Base-by-base conservation (phyloP, 1,140 invertebrate species). In the Caerostris darwini region DNA sequence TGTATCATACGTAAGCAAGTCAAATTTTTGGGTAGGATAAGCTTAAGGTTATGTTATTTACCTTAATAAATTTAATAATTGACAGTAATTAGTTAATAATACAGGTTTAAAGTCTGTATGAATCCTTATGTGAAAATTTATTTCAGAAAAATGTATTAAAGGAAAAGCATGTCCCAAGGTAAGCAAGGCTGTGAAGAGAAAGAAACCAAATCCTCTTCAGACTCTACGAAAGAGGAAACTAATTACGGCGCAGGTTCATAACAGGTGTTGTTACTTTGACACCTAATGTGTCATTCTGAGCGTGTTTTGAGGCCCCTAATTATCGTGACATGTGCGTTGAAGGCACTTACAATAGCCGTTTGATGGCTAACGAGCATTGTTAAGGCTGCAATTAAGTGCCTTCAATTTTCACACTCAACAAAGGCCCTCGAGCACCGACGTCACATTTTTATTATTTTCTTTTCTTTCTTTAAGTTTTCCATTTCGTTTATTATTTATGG, bases 281-380 rank as follows among this genome's bases (percentile, higher is more conserved):
- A 94, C 92, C 92, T 89, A 94, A 94, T 94, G 92, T 94, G 92
- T 94, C 92, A 94, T 89, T 89, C 61, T 82, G 54, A 89, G 56
- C 87, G 12, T 71, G 87, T 89, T 89, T 91, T 61, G 85, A 89
- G 58, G 71, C 34, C 92, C 92, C 92, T 94, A 88, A 94, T 94
- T 94, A 94, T 81, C 19, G 69, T 94, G 92, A 94, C 92, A 94
- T 17, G 86, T 67, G 85, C 92, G 92, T 88, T 94, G 92, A 94
- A 94, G 92, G 92, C 67, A 12, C 92, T 94, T 86, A 94, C 92
- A 94, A 94, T 88, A 53, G 92, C 61, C 92, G 85, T 94, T 89
- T 94, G 92, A 94, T 87, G 92, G 85, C 86, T 94, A 94, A 94
- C 92, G 71, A 94, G 92, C 92, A 81, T 94, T 94, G 92, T 94